Evolutionary conservation across 2,113 vertebrate genomes (phyloP).

Genomic region (Onychostoma macrolepis): DNA sequence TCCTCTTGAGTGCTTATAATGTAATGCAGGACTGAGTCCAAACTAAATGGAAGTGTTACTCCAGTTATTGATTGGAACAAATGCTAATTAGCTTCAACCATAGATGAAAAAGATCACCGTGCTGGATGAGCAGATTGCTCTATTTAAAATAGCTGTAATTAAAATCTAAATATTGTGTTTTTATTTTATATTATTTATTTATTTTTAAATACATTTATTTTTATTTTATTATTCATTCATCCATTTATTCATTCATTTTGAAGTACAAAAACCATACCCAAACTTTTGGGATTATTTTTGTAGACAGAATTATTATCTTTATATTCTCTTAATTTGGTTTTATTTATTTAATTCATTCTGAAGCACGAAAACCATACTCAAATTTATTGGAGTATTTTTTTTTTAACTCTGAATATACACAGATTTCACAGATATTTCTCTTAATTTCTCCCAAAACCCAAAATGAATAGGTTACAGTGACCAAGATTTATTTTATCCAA

Average conservation of each 20-base stretch:
- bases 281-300: background rate
- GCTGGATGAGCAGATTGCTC: background rate
- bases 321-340: background rate
- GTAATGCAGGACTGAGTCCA: constrained; percentile 21
- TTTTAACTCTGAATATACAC: background rate
- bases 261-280: background rate
- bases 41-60: constrained; percentile 12
- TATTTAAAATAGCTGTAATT: background rate
- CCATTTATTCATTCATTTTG: no score
- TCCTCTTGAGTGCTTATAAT: constrained; percentile 34
- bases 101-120: background rate
- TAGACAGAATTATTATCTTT: no score
- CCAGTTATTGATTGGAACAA: background rate
- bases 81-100: background rate
- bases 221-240: background rate
- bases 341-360: background rate
- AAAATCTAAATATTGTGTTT: background rate
- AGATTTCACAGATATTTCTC: background rate
- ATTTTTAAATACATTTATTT: no score
- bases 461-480: background rate
- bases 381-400: background rate
- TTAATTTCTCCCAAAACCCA: background rate
- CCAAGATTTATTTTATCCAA: background rate
- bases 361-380: background rate
- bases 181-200: background rate